phyloP scores from a whole-genome alignment of 2,888 invertebrate genomes.

The Halocaridina rubra region DNA sequence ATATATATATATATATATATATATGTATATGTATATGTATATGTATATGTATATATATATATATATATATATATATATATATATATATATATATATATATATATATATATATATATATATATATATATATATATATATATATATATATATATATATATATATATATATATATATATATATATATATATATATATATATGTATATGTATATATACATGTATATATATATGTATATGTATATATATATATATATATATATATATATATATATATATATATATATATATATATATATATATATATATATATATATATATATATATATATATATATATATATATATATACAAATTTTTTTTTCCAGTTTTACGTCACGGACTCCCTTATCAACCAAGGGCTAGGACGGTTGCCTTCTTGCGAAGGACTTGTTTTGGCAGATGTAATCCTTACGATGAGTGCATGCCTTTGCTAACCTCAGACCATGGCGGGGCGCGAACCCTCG shows the following conservation, averaged over 20 bases:
- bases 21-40: neutral
- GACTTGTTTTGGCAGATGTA: no score
- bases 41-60: neutral
- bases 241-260: neutral
- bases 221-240: neutral
- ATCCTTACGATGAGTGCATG: no score
- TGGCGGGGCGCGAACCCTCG: no score
- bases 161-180: neutral
- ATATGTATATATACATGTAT: neutral
- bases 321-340: neutral
- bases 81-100: neutral
- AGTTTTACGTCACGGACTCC: no score
- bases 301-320: neutral
- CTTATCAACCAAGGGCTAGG: no score
- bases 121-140: neutral
- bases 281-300: neutral
- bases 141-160: neutral
- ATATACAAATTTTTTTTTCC: neutral
- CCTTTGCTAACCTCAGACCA: no score
- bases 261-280: neutral
- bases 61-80: neutral
- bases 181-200: neutral
- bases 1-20: slow-evolving; percentile 2
- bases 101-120: neutral
- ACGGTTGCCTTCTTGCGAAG: no score